Evolutionary conservation across 2,888 invertebrate genomes (phyloP), one percentile per base, ranked within the genome.

Genomic region (Apamea sordens): DNA sequence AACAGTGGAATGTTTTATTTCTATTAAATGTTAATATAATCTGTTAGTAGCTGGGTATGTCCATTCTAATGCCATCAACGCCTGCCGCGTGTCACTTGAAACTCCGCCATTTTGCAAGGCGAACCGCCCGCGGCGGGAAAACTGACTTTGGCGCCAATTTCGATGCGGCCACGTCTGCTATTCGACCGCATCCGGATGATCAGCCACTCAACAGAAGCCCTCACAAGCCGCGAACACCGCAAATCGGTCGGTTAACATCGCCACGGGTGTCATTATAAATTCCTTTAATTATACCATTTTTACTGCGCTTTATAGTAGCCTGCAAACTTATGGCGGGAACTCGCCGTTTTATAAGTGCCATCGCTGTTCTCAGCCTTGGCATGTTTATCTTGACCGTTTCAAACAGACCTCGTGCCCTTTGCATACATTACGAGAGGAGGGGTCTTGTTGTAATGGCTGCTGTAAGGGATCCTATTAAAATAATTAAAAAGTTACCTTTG

Each of bases 131-230:
- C 93, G 93, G 94, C 96, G 95, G 95, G 96, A 95, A 95, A 96
- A 96, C 96, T 94, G 93, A 96, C 96, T 96, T 96, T 95, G 96
- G 96, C 96, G 96, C 96, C 95, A 95, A 96, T 96, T 96, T 96
- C 93, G 94, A 94, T 92, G 93, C 93, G 92, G 86, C 92, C 86
- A 90, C 89, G 92, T 92, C 93, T 92, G 90, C 91, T 89, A 94
- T 81, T 87, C 93, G 91, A 91, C 93, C 93, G 89, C 90, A 90
- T 92, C 90, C 89, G 87, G 90, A 92, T 88, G 91, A 81, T 78
- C 82, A 79, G 78, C 78, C 79, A 83, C 79, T 84, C 67, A 79
- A 79, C 80, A 80, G 78, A 79, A 79, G 76, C 80, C 80, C 79
- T 79, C 80, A 82, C 75, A 79, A 81, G 71, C 80, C 75, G 73